These are phyloP conservation scores for Paracanthobrama guichenoti DNA, from an alignment of 2,113 vertebrate species.

Conservation along the genomic window DNA sequence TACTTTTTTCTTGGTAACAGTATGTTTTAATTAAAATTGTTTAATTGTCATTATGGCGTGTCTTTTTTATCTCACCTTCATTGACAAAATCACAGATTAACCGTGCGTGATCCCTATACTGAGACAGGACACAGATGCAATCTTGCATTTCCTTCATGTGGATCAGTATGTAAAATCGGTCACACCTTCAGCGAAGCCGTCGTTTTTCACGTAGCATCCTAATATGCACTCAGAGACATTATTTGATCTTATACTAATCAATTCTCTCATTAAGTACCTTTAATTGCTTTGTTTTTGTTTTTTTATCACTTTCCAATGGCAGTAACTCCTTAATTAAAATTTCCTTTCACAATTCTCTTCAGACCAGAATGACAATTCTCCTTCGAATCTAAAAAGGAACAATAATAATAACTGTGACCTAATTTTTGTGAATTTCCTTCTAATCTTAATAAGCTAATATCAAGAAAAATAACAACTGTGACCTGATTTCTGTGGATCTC, in stretches of 20 bases:
- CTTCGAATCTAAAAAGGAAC: not conserved
- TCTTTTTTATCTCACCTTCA: not conserved
- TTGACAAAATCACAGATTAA: not conserved
- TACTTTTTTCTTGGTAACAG: not conserved
- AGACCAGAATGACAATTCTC: not conserved
- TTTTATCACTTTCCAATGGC: not conserved
- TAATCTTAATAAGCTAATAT: not conserved
- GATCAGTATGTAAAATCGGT: too few species aligned
- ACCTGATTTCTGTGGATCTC: constrained; percentile 4
- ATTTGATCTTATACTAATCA: not conserved
- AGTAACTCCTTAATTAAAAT: not conserved
- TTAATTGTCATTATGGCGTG: not conserved
- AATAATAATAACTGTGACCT: constrained; percentile 17
- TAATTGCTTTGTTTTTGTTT: not conserved
- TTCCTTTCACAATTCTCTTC: not conserved
- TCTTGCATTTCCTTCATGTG: not conserved
- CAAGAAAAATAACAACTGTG: constrained; percentile 11
- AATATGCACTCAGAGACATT: not conserved
- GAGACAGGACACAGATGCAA: too few species aligned
- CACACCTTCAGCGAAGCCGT: not conserved
- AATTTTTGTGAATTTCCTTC: not conserved
- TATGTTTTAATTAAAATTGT: not conserved
- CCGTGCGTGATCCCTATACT: too few species aligned
- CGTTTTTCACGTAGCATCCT: not conserved
- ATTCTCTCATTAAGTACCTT: not conserved